Conservation (phyloP, 2,888 invertebrate genomes). For the Drosophila neoperkinsi region DNA sequence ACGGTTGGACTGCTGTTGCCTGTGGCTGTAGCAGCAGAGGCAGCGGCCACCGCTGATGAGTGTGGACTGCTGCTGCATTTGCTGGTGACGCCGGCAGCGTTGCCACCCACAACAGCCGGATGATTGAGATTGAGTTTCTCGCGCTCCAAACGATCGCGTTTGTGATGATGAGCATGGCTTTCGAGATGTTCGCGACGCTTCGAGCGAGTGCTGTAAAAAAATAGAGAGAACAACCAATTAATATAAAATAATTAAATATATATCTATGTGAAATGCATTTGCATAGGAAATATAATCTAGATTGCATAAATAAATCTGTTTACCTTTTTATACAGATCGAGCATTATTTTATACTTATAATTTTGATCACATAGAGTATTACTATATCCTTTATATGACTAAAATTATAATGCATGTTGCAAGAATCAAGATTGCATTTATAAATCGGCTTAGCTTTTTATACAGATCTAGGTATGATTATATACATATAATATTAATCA, state of each 20-base stretch:
- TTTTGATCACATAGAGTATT: neutral
- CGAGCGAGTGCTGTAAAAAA: conserved; percentile 69
- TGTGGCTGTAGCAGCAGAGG: conserved; percentile 33
- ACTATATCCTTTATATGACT: neutral
- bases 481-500: neutral
- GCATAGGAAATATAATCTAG: neutral
- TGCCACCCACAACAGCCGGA: conserved; percentile 45
- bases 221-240: neutral
- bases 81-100: conserved; percentile 41
- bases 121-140: conserved; percentile 76
- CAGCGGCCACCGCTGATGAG: conserved; percentile 34
- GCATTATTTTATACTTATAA: neutral
- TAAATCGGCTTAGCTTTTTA: neutral
- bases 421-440: neutral
- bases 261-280: neutral
- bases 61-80: conserved; percentile 81
- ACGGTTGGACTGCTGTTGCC: conserved; percentile 54
- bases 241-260: neutral
- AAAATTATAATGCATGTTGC: neutral
- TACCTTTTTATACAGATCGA: neutral
- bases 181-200: conserved; percentile 83
- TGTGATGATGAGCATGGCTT: conserved; percentile 74
- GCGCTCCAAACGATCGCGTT: conserved; percentile 81
- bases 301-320: neutral
- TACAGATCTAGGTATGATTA: neutral